Base-by-base conservation (phyloP, 2,113 vertebrate species). In the Trogon melanurus region DNA sequence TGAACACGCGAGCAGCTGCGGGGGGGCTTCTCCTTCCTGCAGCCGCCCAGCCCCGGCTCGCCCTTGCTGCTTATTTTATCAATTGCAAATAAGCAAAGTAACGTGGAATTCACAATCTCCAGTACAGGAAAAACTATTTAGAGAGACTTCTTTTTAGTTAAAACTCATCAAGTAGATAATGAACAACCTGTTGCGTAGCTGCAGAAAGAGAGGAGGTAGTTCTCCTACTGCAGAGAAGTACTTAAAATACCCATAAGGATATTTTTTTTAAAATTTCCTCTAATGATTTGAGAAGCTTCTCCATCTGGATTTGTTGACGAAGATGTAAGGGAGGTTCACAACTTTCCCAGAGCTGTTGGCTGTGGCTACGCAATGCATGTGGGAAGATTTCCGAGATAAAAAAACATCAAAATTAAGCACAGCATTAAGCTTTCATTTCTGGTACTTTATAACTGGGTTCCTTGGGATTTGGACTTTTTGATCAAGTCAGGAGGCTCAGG, bases 401-500 rank as follows among this genome's bases (percentile, higher is more conserved):
- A 87, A 76, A 87, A 76, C 91, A 79, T 92, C 82, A 89, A 69
- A 92, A 93, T 64, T 34, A 61, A 92, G 81, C 57, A 82, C 17
- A 50, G 64, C 75, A 93, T 93, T 95, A 94, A 88, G 75, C 61
- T 96, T 93, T 97, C 66, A 65, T 94, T 96, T 96, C 82, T 88
- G 83, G 67, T 96, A 70, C 30, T n/a, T 85, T 85, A 4, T 48
- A 91, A 85, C 60, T 85, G 76, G 47, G 36, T 95, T 97, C 92
- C 47, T 92, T 38, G 41, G 83, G 94, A 87, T 96, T 97, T 96
- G 95, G 74, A 53, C 86, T 69, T 79, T 95, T 89, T 96, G 89
- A 93, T 95, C 9, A 6, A 91, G 74, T 47, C 66, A 32, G 38
- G 61, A 91, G 79, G 44, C 48, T 97, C 80, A 25, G 48, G 51